Base-by-base conservation (phyloP, 2,797 vertebrate species). In the Australoheros facetus region DNA sequence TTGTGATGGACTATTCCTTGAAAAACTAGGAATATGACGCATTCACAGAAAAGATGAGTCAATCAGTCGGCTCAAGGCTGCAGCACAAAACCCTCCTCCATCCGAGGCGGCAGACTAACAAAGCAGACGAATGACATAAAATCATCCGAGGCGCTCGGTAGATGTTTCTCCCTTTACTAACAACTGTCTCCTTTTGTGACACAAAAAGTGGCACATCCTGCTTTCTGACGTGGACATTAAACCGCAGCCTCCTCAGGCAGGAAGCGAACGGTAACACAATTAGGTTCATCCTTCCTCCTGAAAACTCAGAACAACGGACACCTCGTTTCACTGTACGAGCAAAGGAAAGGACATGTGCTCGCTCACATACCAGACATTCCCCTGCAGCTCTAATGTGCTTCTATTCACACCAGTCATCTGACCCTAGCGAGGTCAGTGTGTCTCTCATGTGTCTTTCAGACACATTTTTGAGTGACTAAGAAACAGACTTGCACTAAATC, bases 381-480 rank as follows among this genome's bases (percentile, higher is more conserved):
- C 1, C 30, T 1, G 76, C 19, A 26, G 81, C 75, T 80, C 75
- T 56, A 58, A 79, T 66, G 72, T 69, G 45, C 77, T 14, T 73
- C 75, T 48, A n/a, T 73, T 78, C 80, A 75, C 69, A 66, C 53
- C 62, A 70, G 84, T 88, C 86, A 89, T 66, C 80, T 88, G 89
- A 86, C 84, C 59, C 30, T 12, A 37, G 77, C 45, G 9, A 73
- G 82, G 78, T 71, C 64, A 28, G 7, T 17, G 28, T 19, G 45
- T 72, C 56, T 72, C 72, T 59, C 37, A 23, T 30, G 64, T 8
- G 64, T 69, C 64, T 69, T 55, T 71, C 37, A 71, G 13, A 60
- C 64, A 19, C 60, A 42, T 62, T 3, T 30, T 4, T 59, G 42
- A 75, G 32, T 34, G 62, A 75, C 75, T 78, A 79, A 71, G 66